phyloP scores from a whole-genome alignment of 2,888 invertebrate genomes.

The Adelphocoris suturalis region DNA sequence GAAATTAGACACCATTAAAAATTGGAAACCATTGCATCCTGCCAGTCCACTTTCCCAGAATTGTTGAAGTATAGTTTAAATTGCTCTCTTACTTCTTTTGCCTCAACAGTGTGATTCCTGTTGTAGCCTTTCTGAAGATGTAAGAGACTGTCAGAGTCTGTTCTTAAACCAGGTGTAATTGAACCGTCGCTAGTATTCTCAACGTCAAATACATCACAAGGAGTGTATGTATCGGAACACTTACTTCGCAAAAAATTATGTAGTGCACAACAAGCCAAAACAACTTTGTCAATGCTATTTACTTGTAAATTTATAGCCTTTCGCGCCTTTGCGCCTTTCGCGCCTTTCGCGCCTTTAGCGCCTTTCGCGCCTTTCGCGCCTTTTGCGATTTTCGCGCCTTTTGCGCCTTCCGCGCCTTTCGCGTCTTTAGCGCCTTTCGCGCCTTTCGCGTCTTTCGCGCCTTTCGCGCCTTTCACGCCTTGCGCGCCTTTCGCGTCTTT shows the following conservation, averaged over 20 bases:
- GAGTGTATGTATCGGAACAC: slow-evolving; percentile 28
- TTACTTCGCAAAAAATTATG: slow-evolving; percentile 45
- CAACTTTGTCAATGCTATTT: slow-evolving; percentile 37
- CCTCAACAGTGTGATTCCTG: slow-evolving; percentile 42
- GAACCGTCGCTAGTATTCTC: slow-evolving; percentile 50
- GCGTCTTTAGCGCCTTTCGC: too few relatives aligned
- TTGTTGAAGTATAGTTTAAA: slow-evolving; percentile 54
- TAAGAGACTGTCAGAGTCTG: slow-evolving; percentile 52
- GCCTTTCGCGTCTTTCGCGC: too few relatives aligned
- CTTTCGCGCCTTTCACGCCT: too few relatives aligned
- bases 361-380: too few relatives aligned
- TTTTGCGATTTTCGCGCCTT: too few relatives aligned
- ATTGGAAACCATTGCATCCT: slow-evolving; percentile 52
- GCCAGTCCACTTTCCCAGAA: slow-evolving; percentile 49
- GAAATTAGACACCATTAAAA: slow-evolving; percentile 47
- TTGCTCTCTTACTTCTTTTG: slow-evolving; percentile 49
- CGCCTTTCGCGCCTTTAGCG: too few relatives aligned
- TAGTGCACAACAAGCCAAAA: slow-evolving; percentile 44
- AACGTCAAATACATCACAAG: slow-evolving; percentile 21
- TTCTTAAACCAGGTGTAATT: slow-evolving; percentile 37
- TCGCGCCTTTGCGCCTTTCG: too few relatives aligned
- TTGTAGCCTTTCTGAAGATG: slow-evolving; percentile 40
- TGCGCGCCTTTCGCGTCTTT: too few relatives aligned
- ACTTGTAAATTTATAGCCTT: slow-evolving; percentile 51
- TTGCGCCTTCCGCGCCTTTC: too few relatives aligned